These are phyloP conservation scores for Heliconius hewitsoni DNA, from an alignment of 1,140 invertebrate species.

Conservation along the genomic window DNA sequence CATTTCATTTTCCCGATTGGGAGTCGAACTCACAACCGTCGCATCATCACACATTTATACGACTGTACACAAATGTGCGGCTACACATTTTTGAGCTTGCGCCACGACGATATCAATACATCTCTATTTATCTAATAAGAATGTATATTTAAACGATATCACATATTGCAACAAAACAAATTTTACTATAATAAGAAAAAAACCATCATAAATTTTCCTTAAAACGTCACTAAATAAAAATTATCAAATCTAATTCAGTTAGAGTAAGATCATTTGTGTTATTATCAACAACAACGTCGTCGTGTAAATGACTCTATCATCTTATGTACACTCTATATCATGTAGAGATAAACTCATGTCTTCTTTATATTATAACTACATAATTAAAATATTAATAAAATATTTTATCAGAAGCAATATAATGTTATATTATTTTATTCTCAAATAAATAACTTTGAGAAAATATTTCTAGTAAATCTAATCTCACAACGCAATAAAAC, in stretches of 20 bases:
- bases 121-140: neutral
- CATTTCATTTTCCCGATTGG: no score
- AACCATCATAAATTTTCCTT: neutral
- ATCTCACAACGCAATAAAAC: conserved; percentile 46
- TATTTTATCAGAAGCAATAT: neutral
- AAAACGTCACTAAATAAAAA: neutral
- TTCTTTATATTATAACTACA: neutral
- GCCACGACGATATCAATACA: no score
- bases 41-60: no score
- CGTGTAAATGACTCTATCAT: conserved; percentile 8
- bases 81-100: no score
- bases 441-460: neutral
- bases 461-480: neutral
- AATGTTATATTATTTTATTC: neutral
- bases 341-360: neutral
- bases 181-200: neutral
- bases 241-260: neutral
- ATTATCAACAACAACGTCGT: neutral
- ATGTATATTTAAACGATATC: neutral
- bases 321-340: neutral
- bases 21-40: no score
- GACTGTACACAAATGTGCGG: no score
- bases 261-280: neutral
- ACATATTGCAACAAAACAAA: neutral
- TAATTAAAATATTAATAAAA: neutral